These are phyloP conservation scores for Beris chalybata DNA, from an alignment of 2,888 invertebrate genomes.

Conservation along the genomic window DNA sequence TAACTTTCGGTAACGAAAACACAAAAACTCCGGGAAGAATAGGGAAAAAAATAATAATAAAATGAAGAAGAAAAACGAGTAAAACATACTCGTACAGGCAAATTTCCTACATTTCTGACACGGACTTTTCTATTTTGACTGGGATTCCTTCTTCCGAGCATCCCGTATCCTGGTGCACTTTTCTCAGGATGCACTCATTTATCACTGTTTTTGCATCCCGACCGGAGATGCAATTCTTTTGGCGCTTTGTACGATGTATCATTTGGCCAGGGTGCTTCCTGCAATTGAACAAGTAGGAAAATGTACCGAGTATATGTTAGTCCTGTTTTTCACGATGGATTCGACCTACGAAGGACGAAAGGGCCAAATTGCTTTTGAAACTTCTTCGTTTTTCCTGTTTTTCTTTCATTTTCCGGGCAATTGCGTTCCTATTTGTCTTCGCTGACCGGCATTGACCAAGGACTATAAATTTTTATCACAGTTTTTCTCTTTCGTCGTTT, in stretches of 20 bases:
- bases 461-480: constrained; percentile 12
- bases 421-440: constrained; percentile 1
- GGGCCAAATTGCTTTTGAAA: neutral
- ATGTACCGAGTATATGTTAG: neutral
- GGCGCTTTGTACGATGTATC: constrained; percentile 1
- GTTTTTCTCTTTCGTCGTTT: neutral
- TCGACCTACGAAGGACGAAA: neutral
- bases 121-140: neutral
- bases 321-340: neutral
- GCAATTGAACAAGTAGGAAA: constrained; percentile 6
- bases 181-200: constrained; percentile 8
- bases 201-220: constrained; percentile 14
- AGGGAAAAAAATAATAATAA: neutral
- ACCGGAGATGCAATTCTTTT: constrained; percentile 9
- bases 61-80: neutral
- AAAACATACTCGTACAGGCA: neutral
- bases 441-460: constrained; percentile 6
- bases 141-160: neutral
- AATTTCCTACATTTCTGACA: neutral
- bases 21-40: neutral
- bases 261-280: neutral
- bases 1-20: neutral
- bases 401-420: constrained; percentile 15
- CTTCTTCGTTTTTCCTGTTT: constrained; percentile 10
- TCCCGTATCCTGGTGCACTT: constrained; percentile 2